Conservation (phyloP, 2,888 invertebrate species). For the Saturnia pavonia region DNA sequence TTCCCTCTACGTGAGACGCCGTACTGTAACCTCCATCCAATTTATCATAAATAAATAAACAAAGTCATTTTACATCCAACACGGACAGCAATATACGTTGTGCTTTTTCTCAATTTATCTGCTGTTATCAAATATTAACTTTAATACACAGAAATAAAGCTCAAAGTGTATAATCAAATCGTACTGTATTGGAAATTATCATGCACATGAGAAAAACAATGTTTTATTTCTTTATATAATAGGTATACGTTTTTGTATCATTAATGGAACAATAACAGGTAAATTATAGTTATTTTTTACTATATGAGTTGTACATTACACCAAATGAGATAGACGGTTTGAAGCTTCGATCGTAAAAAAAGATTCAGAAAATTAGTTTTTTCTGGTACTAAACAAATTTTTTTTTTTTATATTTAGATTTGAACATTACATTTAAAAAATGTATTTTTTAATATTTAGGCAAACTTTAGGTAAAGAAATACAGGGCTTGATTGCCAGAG, state of each 20-base stretch:
- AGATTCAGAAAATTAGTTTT: not conserved
- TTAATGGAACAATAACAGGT: constrained; percentile 19
- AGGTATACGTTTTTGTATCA: constrained; percentile 15
- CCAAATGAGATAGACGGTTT: not conserved
- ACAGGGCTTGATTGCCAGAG: no score
- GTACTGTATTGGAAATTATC: constrained; percentile 18
- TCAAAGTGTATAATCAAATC: not conserved
- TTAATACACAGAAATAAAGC: not conserved
- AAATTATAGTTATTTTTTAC: not conserved
- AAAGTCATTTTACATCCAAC: constrained; percentile 3
- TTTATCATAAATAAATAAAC: not conserved
- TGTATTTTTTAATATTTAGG: no score
- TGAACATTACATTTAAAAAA: not conserved
- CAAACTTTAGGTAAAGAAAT: no score
- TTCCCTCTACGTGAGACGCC: not conserved
- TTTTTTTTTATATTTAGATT: not conserved
- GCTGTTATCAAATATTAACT: not conserved
- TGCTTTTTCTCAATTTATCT: not conserved
- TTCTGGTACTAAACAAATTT: not conserved
- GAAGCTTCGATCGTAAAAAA: not conserved
- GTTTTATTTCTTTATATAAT: constrained; percentile 15
- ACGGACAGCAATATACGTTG: not conserved
- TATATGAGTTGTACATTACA: not conserved
- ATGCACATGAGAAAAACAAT: constrained; percentile 19
- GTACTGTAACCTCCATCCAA: constrained; percentile 16